Evolutionary conservation across 2,888 invertebrate species (phyloP), one percentile per base, ranked within the genome.

Genomic region (Nomada goodeniana): DNA sequence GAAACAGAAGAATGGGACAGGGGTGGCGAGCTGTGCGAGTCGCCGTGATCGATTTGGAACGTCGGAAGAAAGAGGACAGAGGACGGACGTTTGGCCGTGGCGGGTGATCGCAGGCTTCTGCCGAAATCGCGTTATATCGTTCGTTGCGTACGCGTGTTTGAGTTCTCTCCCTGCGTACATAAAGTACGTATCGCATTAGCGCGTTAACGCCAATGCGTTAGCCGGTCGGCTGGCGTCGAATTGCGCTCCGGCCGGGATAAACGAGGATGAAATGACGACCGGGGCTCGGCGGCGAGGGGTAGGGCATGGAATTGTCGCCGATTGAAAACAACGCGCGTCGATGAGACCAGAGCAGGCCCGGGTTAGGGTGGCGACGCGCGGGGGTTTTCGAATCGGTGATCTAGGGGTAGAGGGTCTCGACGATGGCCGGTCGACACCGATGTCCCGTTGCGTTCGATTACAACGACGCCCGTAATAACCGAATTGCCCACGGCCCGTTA

Each of bases 121-220:
- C 60, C 47, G 81, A 83, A 88, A 88, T 88, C 88, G 88, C 85
- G 89, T 90, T 88, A 90, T 89, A 88, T 88, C 89, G 90, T 90
- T 90, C 89, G 87, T 89, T 82, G 88, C 86, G 82, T 86, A 86
- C 86, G 88, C 89, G 82, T 76, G 84, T 82, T 77, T 77, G 85
- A 64, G 55, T 75, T 68, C 75, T 78, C 82, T 83, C 86, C 87
- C 79, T 78, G 63, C 77, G 77, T 75, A 82, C 90, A 91, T 91
- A 91, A 91, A 91, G 89, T 90, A 89, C 90, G 89, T 90, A 91
- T 91, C 91, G 90, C 89, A 91, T 91, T 91, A 91, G 88, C 90
- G 88, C 91, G 91, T 91, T 90, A 91, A 90, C 91, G 89, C 90
- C 89, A 86, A 90, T 89, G 91, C 89, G 90, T 90, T 90, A 89